phyloP scores from a whole-genome alignment of 2,113 vertebrate genomes.

The Eudyptes chrysolophus region DNA sequence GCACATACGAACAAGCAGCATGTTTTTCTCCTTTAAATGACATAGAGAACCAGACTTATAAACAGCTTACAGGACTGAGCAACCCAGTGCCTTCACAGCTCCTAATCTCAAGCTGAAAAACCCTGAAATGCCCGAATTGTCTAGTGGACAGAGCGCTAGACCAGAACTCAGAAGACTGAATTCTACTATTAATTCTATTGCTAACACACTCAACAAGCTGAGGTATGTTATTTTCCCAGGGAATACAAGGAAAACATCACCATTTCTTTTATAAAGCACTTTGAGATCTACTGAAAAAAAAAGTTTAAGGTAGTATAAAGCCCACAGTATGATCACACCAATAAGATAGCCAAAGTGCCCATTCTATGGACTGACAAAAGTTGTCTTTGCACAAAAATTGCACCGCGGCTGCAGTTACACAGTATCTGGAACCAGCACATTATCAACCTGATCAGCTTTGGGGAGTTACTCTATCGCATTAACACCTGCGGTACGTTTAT shows the following conservation, averaged over 20 bases:
- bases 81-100: neutral
- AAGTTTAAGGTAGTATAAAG: neutral
- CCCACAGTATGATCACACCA: neutral
- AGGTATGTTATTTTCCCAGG: neutral
- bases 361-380: neutral
- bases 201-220: neutral
- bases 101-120: neutral
- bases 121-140: neutral
- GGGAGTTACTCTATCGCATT: neutral
- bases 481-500: neutral
- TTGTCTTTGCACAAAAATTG: neutral
- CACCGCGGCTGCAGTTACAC: neutral
- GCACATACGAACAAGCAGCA: neutral
- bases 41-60: neutral
- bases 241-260: neutral
- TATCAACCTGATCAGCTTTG: neutral
- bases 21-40: neutral
- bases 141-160: neutral
- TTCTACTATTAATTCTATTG: neutral
- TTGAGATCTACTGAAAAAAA: constrained; percentile 36
- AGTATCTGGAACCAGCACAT: neutral
- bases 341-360: neutral
- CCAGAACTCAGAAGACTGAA: neutral
- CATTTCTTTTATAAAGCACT: constrained; percentile 65
- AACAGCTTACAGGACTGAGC: neutral